A percentile compares a stretch with the other conserved stretches of the same genome.
Evolutionary conservation across 2,888 invertebrate species (phyloP).

Genomic region (Ophonus ardosiacus): DNA sequence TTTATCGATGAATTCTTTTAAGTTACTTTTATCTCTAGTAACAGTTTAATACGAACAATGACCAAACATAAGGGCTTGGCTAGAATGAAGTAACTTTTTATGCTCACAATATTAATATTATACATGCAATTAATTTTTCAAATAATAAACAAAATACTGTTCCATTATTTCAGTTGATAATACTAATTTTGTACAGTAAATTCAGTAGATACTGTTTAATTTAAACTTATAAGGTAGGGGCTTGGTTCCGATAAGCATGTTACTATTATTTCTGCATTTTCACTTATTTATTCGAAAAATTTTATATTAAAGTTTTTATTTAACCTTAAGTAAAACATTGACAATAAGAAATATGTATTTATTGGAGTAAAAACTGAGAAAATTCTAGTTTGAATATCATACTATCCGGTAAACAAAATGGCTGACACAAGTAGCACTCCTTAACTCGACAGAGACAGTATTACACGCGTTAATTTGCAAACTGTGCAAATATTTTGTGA

Average conservation of each 20-base stretch:
- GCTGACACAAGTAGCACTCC: constrained; percentile 62
- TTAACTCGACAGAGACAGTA: constrained; percentile 59
- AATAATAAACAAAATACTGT: not conserved
- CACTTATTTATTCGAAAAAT: constrained; percentile 1
- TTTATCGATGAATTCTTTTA: not conserved
- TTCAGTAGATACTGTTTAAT: constrained; percentile 2
- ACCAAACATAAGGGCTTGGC: constrained; percentile 53
- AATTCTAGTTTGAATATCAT: constrained; percentile 53
- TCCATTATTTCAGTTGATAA: not conserved
- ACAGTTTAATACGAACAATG: constrained; percentile 35
- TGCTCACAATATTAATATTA: no score
- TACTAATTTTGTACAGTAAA: not conserved
- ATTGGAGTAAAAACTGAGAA: constrained; percentile 43
- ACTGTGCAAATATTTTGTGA: constrained; percentile 52
- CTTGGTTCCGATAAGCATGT: constrained; percentile 55
- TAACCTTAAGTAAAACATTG: not conserved
- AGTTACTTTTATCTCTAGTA: not conserved
- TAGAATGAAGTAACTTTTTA: not conserved
- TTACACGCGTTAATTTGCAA: constrained; percentile 61
- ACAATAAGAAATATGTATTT: not conserved
- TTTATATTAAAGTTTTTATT: not conserved
- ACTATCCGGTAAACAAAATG: constrained; percentile 63
- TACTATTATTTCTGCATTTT: constrained; percentile 48
- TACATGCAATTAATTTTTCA: not conserved
- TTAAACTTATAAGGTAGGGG: constrained; percentile 50